Evolutionary conservation across 2,888 invertebrate species (phyloP).

Genomic region (Agrochola circellaris): DNA sequence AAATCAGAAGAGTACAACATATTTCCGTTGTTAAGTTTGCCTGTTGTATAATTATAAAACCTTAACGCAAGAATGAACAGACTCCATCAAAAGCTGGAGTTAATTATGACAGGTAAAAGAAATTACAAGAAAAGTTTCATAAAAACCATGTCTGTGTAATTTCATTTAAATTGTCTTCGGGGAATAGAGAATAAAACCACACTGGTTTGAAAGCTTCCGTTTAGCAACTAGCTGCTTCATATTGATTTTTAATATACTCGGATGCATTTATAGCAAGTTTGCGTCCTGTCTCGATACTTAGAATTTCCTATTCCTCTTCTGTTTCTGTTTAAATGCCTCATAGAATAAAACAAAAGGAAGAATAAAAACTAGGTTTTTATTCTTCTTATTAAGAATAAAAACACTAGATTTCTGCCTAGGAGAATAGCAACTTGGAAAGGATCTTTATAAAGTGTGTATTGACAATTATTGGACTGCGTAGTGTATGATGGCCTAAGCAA

Average conservation of each 20-base stretch:
- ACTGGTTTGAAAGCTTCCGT: background rate
- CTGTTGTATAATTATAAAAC: background rate
- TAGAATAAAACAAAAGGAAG: background rate
- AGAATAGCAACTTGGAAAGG: background rate
- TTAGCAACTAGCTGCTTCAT: slow-evolving; percentile 5
- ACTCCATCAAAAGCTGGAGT: slow-evolving; percentile 1
- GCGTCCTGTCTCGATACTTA: background rate
- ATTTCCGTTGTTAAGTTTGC: background rate
- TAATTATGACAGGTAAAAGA: slow-evolving; percentile 4
- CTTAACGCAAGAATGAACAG: background rate
- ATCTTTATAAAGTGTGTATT: background rate
- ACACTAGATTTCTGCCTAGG: background rate
- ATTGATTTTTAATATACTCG: slow-evolving; percentile 52
- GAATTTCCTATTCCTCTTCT: background rate
- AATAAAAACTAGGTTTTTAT: background rate
- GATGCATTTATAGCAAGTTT: background rate
- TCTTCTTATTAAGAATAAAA: too few species aligned
- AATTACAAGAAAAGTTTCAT: background rate
- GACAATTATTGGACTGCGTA: background rate
- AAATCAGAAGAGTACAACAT: background rate
- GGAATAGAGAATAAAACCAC: background rate
- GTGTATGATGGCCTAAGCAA: background rate
- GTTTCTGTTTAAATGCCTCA: background rate
- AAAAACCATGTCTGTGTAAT: background rate
- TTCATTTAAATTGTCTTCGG: background rate